A percentile compares a stretch with the other conserved stretches of the same genome.
phyloP scores from a whole-genome alignment of 2,113 vertebrate genomes.

The Lasiurus cinereus region DNA sequence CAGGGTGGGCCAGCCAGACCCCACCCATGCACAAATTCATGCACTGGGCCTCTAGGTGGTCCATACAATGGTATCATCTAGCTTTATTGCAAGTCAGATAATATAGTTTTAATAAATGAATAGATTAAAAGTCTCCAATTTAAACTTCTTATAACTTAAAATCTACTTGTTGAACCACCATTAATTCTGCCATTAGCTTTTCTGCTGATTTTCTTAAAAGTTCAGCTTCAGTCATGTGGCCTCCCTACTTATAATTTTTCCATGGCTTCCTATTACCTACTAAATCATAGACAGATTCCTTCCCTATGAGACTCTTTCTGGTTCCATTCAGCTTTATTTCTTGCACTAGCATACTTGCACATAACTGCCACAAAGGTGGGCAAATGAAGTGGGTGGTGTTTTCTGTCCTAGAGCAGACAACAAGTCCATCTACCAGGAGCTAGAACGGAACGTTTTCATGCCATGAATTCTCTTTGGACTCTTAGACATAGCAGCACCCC shows the following conservation, averaged over 20 bases:
- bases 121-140: not conserved
- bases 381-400: not conserved
- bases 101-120: not conserved
- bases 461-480: not conserved
- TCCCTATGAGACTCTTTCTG: not conserved
- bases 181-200: not conserved
- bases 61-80: not conserved
- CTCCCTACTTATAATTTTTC: not conserved
- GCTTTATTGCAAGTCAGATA: not conserved
- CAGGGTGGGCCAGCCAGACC: no score
- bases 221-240: not conserved
- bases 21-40: no score
- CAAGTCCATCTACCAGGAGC: not conserved
- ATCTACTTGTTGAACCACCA: not conserved
- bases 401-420: not conserved
- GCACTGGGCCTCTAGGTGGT: not conserved
- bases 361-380: not conserved
- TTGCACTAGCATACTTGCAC: not conserved
- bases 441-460: not conserved
- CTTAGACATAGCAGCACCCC: not conserved
- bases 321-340: not conserved
- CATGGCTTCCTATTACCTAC: not conserved
- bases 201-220: slow-evolving; percentile 10
- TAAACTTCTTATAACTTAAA: not conserved
- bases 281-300: not conserved